Base-by-base conservation (phyloP, 2,888 invertebrate genomes). In the Deilephila elpenor region DNA sequence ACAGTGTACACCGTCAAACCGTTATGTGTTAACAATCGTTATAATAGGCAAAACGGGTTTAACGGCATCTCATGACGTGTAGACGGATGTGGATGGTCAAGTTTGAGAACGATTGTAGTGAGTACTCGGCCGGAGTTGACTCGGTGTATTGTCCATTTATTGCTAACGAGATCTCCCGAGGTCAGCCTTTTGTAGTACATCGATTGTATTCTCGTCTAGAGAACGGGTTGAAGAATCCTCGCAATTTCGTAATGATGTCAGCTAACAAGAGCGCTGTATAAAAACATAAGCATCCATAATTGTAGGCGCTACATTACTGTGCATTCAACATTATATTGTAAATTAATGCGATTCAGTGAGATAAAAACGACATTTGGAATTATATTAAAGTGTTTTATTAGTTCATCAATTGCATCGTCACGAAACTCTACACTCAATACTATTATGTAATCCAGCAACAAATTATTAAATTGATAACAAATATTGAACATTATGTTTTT, bases 121-220 rank as follows among this genome's bases (percentile, higher is more conserved):
- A 51, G 67, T 67, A 51, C 67, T 67, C 25, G 67, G 67, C 17
- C 76, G 75, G 75, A 76, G 73, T 76, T 76, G 78, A 82, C 76
- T 78, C 77, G 79, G 80, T 78, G 75, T 73, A 79, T 80, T 83
- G 83, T 86, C 86, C 85, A 86, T 85, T 87, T 85, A 85, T 84
- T 82, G 76, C 75, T 80, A 75, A 89, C 87, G 91, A 89, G 83
- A 83, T 84, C 81, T 82, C 77, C 80, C 86, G 90, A 91, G 92
- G 91, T 90, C 91, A 88, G 78, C 77, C 82, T 86, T 85, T 85
- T 81, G 82, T 85, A 79, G 78, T 78, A 79, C 82, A 83, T 84
- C 84, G 84, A 91, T 91, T 91, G 90, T 93, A 80, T 83, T 83
- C 87, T 88, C 81, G 81, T 87, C 82, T 81, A 84, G 78, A 83